These are phyloP conservation scores for Bergia sp. DNA, from an alignment of 92 coral and sea anemone species.

Conservation along the genomic window DNA sequence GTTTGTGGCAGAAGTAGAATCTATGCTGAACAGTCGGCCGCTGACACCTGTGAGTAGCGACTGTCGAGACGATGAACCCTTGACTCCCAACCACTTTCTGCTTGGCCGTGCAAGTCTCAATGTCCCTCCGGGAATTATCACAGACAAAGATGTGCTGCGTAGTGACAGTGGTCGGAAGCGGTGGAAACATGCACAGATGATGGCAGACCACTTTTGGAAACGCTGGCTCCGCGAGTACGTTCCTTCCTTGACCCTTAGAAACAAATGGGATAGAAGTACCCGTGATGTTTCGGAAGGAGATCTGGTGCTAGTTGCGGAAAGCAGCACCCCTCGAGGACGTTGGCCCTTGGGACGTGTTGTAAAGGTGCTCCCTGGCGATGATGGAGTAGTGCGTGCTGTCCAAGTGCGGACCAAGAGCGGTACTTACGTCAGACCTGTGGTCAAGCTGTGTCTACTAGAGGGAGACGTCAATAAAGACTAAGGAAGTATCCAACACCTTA, in stretches of 20 bases:
- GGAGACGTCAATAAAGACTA: no score
- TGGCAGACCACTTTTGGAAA: constrained; percentile 1
- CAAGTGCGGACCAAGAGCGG: constrained; percentile 25
- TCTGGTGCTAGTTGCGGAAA: constrained; percentile 15
- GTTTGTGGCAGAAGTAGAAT: constrained; percentile 60
- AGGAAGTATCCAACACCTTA: not conserved
- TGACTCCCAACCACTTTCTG: constrained; percentile 66
- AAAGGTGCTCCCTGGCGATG: constrained; percentile 5
- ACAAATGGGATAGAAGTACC: not conserved
- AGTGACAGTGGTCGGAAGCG: no score
- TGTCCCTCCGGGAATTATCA: no score
- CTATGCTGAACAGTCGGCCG: constrained; percentile 58
- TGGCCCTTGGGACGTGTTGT: constrained; percentile 28
- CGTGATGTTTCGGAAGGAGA: not conserved
- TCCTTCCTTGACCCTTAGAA: not conserved
- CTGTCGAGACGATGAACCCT: constrained; percentile 59
- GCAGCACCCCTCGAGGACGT: constrained; percentile 2
- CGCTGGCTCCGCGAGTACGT: no score
- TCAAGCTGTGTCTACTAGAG: constrained; percentile 22
- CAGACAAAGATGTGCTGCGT: no score
- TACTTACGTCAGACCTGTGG: constrained; percentile 24
- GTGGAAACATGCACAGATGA: not conserved
- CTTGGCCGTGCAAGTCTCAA: no score
- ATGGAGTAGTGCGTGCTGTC: not conserved
- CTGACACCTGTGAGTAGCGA: constrained; percentile 54